Base-by-base conservation (phyloP, 2,888 invertebrate species). In the Argyra leucocephala region DNA sequence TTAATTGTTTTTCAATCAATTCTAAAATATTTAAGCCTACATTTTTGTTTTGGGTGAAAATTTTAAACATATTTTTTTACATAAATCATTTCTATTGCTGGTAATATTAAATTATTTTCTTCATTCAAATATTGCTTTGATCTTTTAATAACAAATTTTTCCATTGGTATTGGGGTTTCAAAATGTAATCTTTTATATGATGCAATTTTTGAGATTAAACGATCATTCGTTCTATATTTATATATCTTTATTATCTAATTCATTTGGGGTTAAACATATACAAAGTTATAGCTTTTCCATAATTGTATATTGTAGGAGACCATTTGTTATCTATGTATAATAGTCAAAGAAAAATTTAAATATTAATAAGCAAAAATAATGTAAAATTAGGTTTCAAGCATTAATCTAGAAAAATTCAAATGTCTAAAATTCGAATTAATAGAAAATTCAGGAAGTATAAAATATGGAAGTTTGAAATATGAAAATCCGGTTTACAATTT, bases 161-260 rank as follows among this genome's bases (percentile, higher is more conserved):
- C 97, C 86, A 96, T 90, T 1, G 98, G 97, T 69, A 98, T 80
- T 0, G 96, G 96, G 80, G 97, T 96, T 0, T 97, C 97, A 36
- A 96, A 96, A 65, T 97, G 92, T 66, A 91, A 85, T 75, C 95
- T 92, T 73, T 93, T 93, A 78, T 88, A 87, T 3, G 95, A 91
- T 6, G 93, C 91, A 72, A 12, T 31, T 31, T 88, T 72, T 22
- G n/a, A n/a, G n/a, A n/a, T n/a, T n/a, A n/a, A n/a, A n/a, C n/a
- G n/a, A n/a, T n/a, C n/a, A n/a, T 82, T 84, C 84, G 93, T 86
- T 15, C 31, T 93, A 80, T 62, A 83, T 82, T 63, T 85, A 81
- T 63, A 90, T 82, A 69, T 86, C 85, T 10, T 81, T 80, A 1
- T 76, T 71, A 4, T 82, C 80, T 23, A 83, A 75, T 24, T 82